Evolutionary conservation across 2,113 vertebrate species (phyloP).

Genomic region (Agapornis roseicollis): DNA sequence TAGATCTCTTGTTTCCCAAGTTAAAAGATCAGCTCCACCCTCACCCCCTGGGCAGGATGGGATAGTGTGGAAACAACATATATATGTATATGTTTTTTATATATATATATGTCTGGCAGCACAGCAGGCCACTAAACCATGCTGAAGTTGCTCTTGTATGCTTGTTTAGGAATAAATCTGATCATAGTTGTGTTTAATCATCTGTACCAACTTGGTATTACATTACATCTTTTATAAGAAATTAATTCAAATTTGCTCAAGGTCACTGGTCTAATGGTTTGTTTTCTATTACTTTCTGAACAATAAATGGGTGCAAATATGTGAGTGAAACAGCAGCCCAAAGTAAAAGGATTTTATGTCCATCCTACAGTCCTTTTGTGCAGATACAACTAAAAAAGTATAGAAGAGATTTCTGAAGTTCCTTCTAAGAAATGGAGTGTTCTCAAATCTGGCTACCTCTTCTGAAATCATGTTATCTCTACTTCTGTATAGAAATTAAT

Average conservation of each 20-base stretch:
- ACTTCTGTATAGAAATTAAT: neutral
- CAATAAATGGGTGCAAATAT: neutral
- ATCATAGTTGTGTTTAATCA: neutral
- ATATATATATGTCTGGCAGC: neutral
- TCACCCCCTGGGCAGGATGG: accelerated
- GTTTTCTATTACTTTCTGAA: neutral
- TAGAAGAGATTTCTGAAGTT: neutral
- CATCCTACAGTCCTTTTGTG: neutral
- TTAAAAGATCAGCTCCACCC: neutral
- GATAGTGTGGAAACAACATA: neutral
- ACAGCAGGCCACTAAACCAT: neutral
- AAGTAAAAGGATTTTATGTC: neutral
- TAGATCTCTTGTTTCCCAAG: neutral
- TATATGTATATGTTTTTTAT: neutral
- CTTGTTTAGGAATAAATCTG: neutral
- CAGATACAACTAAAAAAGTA: neutral
- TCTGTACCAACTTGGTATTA: neutral
- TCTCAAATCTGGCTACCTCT: neutral
- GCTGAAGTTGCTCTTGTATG: neutral
- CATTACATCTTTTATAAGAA: neutral
- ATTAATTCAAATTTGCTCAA: neutral
- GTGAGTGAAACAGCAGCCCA: neutral
- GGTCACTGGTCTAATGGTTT: neutral
- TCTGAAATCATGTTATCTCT: neutral
- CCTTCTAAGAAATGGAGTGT: neutral